Base-by-base conservation (phyloP, 2,113 vertebrate genomes). In the Alligator sinensis region DNA sequence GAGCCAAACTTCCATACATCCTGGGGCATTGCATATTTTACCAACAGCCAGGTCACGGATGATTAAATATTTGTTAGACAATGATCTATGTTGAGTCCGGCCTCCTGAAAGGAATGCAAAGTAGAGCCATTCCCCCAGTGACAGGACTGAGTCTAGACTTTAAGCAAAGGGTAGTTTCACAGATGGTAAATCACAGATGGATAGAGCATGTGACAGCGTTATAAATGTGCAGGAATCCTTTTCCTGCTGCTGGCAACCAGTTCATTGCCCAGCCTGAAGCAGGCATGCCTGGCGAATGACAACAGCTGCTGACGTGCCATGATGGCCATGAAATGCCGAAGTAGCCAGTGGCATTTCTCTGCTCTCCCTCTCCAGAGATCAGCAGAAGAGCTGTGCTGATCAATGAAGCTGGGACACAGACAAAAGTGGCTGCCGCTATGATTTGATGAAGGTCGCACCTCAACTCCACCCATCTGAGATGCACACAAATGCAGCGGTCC, bases 161-260 rank as follows among this genome's bases (percentile, higher is more conserved):
- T 0, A 0, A 22, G 75, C 30, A 11, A 59, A 14, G 57, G 22
- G 58, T 75, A 80, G 78, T 63, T 84, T 79, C 1, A 0, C 3
- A 27, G 62, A n/a, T 57, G 38, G 82, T 87, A 6, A 0, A 0
- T 12, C 38, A 0, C 0, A 1, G 78, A 3, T 13, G 34, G 54
- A 61, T 11, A 4, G 3, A 4, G 19, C 6, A 0, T 2, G 0
- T 0, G 3, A 22, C 38, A 59, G 17, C 27, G 60, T 63, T 55
- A 57, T 38, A 9, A 6, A 38, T 78, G 47, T 74, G 21, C 34
- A 22, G 22, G 34, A 74, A 47, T 74, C 70, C 22, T 74, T 74
- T 74, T 21, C 68, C 68, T 24, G 21, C 15, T 76, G 0, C 88
- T 6, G 25, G 55, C 0, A 1, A 34, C 0, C 9, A 0, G 1